Conservation (phyloP, 1,140 invertebrate genomes). For the Lasioglossum albipes region DNA sequence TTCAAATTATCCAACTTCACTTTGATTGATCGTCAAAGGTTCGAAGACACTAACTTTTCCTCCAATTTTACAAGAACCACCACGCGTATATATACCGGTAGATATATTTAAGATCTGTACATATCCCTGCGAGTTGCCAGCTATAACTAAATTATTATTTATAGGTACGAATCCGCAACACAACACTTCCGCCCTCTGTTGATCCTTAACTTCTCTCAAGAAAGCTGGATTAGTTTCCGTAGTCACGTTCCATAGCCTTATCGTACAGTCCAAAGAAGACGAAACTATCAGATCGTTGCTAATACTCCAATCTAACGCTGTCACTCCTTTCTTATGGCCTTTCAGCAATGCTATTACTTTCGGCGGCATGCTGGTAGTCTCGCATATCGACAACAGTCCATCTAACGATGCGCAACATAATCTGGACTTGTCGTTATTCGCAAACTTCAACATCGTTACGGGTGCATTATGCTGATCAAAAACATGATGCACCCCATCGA, state of each 20-base stretch:
- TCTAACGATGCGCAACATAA: constrained; percentile 91
- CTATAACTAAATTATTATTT: constrained; percentile 94
- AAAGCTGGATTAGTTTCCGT: constrained; percentile 77
- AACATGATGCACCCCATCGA: constrained; percentile 92
- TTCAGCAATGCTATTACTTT: constrained; percentile 86
- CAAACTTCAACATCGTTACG: constrained; percentile 92
- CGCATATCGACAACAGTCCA: constrained; percentile 90
- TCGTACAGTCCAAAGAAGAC: constrained; percentile 87
- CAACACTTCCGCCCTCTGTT: constrained; percentile 83
- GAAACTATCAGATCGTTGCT: constrained; percentile 92
- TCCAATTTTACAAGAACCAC: constrained; percentile 87
- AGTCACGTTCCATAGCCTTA: constrained; percentile 87
- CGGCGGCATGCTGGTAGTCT: constrained; percentile 83
- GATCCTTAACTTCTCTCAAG: constrained; percentile 85
- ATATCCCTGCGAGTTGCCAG: constrained; percentile 88
- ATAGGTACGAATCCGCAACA: constrained; percentile 91
- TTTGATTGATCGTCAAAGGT: background rate
- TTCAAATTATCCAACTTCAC: background rate
- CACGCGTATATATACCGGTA: constrained; percentile 89
- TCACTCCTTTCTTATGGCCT: constrained; percentile 88
- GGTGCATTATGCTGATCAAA: constrained; percentile 90
- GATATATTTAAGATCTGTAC: constrained; percentile 92
- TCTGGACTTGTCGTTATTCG: constrained; percentile 90
- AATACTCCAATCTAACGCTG: constrained; percentile 91
- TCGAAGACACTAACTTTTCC: constrained; percentile 82